Evolutionary conservation across 2,113 vertebrate species (phyloP), one percentile per base, ranked within the genome.

Genomic region (Paradoxurus hermaphroditus): DNA sequence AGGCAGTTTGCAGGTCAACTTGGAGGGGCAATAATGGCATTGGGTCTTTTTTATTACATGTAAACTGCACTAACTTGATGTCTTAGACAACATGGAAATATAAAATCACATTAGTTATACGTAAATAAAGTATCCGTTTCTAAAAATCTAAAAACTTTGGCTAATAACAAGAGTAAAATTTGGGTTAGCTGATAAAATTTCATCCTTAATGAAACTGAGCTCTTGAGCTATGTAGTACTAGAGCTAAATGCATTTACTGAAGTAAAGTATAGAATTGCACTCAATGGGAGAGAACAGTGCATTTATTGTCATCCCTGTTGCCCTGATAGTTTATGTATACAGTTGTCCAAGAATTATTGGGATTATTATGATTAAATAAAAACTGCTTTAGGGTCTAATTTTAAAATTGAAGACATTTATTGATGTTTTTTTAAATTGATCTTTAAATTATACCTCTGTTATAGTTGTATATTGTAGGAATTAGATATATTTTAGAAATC

Each of bases 401-500:
- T 91, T 77, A 73, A 88, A 93, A 91, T 96, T 77, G 90, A 97
- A 84, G 34, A 78, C 4, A 29, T 75, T 87, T 68, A 68, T 46
- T 85, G 25, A 73, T 87, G 73, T 87, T 85, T 83, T 31, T 73
- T 75, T 63, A 84, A 91, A 59, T 29, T 65, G 41, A 62, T 29
- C n/a, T 92, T 95, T 84, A 87, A 92, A 56, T 77, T 93, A 78
- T 86, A 46, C 21, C 62, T 94, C 7, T 90, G 63, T 51, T 85
- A 11, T 16, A 65, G 44, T 85, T 68, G 13, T 91, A 2, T 93
- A 5, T 88, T 81, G 19, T 75, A 92, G 88, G 16, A 84, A 85
- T 49, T 67, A 83, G n/a, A 87, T 73, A 79, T 90, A 67, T 59
- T 97, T 97, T 97, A 79, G 34, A 97, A 68, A 73, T 65, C 78